Evolutionary conservation across 2,888 invertebrate genomes (phyloP).

Genomic region (Auanema sp.): DNA sequence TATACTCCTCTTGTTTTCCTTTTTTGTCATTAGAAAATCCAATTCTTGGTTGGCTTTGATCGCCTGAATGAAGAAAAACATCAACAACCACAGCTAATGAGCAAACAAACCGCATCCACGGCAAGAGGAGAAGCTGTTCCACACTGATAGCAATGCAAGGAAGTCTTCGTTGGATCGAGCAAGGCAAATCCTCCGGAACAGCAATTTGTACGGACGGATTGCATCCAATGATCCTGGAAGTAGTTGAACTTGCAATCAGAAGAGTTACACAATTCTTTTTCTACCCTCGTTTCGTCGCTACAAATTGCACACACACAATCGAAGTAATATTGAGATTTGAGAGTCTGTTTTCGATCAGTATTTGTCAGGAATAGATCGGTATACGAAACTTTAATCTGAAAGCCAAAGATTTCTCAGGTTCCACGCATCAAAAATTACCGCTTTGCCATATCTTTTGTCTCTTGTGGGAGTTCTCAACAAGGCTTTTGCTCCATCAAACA

Average conservation of each 20-base stretch:
- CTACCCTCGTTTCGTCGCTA: conserved; percentile 22
- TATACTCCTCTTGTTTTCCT: no score
- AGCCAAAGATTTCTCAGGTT: not conserved
- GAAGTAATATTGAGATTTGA: conserved; percentile 32
- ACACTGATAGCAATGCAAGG: conserved; percentile 14
- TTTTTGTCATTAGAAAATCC: conserved; percentile 6
- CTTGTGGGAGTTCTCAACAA: conserved; percentile 24
- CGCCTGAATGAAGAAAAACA: conserved; percentile 6
- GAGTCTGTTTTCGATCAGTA: conserved; percentile 14
- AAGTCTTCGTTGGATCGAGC: conserved; percentile 6
- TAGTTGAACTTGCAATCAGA: not conserved
- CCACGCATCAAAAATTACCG: conserved; percentile 9
- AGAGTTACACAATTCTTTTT: not conserved
- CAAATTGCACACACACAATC: conserved; percentile 25
- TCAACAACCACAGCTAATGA: not conserved
- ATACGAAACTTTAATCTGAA: conserved; percentile 17
- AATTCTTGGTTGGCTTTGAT: conserved; percentile 16
- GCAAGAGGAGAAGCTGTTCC: conserved; percentile 5
- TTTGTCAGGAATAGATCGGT: conserved; percentile 16
- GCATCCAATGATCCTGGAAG: conserved; percentile 15
- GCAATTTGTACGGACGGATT: conserved; percentile 9
- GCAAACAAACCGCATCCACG: conserved; percentile 14
- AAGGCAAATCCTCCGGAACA: conserved; percentile 16
- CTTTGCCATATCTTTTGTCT: conserved; percentile 9
- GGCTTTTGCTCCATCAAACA: conserved; percentile 27